Percentiles rank a stretch among this genome's conserved stretches.
Evolutionary conservation across 2,888 invertebrate genomes (phyloP).

Genomic region (Drosophila picticornis): DNA sequence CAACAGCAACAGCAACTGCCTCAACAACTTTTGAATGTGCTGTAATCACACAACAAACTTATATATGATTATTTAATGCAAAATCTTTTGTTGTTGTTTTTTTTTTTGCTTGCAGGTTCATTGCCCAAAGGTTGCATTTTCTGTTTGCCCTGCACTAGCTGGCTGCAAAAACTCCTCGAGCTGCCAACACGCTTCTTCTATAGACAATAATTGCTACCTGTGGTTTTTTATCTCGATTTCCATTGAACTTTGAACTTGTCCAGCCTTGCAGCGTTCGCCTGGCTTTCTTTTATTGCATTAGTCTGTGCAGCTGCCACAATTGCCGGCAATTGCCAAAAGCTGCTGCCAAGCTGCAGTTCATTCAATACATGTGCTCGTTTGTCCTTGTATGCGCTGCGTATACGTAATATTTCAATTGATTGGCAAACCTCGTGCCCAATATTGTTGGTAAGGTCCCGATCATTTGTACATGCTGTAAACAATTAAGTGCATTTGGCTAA

Average conservation of each 20-base stretch:
- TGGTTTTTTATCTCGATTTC: slow-evolving; percentile 45
- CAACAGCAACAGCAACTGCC: slow-evolving; percentile 30
- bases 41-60: slow-evolving; percentile 54
- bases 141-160: slow-evolving; percentile 40
- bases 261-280: slow-evolving; percentile 38
- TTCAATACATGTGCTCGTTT: slow-evolving; percentile 6
- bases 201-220: slow-evolving; percentile 27
- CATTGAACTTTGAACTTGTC: slow-evolving; percentile 77
- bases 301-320: slow-evolving; percentile 29
- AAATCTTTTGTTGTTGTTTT: slow-evolving; percentile 42
- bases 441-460: slow-evolving; percentile 10
- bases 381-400: slow-evolving; percentile 58
- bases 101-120: slow-evolving; percentile 64
- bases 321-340: slow-evolving; percentile 26
- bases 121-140: slow-evolving; percentile 64
- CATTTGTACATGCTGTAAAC: slow-evolving; percentile 21
- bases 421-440: slow-evolving; percentile 41
- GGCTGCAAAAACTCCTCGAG: neutral
- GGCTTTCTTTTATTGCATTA: slow-evolving; percentile 60
- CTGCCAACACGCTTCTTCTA: slow-evolving; percentile 47
- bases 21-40: slow-evolving; percentile 31
- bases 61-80: slow-evolving; percentile 80
- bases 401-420: slow-evolving; percentile 55
- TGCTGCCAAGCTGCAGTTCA: slow-evolving; percentile 18
- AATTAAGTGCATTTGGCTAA: slow-evolving; percentile 39